Base-by-base conservation (phyloP, 2,888 invertebrate genomes). In the Incurvaria masculella region DNA sequence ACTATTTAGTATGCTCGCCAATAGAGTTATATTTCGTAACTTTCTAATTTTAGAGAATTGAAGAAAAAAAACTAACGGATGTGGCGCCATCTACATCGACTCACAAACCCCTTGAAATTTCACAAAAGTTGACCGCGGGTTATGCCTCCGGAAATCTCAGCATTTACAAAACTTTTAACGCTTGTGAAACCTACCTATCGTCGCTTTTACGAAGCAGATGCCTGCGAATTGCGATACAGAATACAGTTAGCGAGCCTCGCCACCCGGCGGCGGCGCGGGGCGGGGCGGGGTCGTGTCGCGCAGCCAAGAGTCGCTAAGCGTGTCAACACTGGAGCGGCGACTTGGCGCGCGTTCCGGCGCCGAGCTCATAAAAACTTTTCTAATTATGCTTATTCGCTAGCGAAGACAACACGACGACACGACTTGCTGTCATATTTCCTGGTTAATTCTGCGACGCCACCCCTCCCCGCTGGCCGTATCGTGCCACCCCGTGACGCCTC, bases 331-430 rank as follows among this genome's bases (percentile, higher is more conserved):
- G 33, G 14, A 33, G 11, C 71, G 66, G 59, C 68, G 68, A 67
- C 68, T 70, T 67, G 65, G 59, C 65, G 66, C 57, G 62, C 33
- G 33, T 33, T 33, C 33, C 33, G 33, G 33, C 33, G 63, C 62
- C 61, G 56, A 59, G 66, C 69, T 72, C 73, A 66, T 75, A 75
- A 75, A 78, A 78, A 76, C 75, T 76, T 76, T 76, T 69, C 70
- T 78, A 76, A 76, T 76, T 76, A 76, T 72, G 69, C 70, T 71
- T 69, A 74, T 74, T 78, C 72, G 69, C 74, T 68, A 68, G 70
- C 68, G 66, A 72, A 74, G 70, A 70, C 8, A 65, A 60, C 63
- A 60, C 54, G 52, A 21, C 41, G 16, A 41, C 20, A 41, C 16
- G 16, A 27, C 60, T 60, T 63, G 64, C 65, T 33, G 65, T 72